Evolutionary conservation across 2,113 vertebrate species (phyloP).

Genomic region (Oenanthe melanoleuca): DNA sequence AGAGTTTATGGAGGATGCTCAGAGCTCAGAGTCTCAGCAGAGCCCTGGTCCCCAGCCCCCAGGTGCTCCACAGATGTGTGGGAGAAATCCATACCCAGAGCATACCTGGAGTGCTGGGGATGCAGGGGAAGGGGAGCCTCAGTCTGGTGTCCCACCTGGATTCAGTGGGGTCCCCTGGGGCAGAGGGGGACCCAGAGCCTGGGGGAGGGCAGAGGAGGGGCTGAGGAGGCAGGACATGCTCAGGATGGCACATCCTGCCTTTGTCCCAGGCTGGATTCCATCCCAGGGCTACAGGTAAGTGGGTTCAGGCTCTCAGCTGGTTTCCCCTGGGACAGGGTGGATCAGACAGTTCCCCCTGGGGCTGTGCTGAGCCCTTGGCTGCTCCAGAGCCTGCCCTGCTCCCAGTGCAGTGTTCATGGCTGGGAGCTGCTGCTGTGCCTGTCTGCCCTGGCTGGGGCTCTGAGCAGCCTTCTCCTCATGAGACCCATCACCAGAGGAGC

Average conservation of each 20-base stretch:
- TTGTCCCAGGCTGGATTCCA: background rate
- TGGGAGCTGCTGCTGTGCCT: background rate
- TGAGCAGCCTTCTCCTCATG: background rate
- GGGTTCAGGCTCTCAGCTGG: background rate
- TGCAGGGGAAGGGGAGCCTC: background rate
- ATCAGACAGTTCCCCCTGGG: rapidly evolving
- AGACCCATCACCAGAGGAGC: background rate
- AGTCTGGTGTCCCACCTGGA: background rate
- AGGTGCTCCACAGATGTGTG: background rate
- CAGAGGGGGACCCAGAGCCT: background rate
- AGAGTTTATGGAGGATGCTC: background rate
- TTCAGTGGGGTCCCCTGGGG: background rate
- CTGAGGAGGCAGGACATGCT: background rate
- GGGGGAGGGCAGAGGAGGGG: background rate
- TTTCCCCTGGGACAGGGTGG: background rate
- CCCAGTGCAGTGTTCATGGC: rapidly evolving
- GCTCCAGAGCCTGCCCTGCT: background rate
- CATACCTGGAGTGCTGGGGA: background rate
- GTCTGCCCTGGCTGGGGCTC: background rate
- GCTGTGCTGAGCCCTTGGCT: background rate
- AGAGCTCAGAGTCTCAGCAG: background rate
- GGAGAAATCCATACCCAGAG: rapidly evolving
- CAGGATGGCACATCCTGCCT: background rate
- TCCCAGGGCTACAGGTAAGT: background rate
- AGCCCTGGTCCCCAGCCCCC: background rate